phyloP scores from a whole-genome alignment of 2,113 vertebrate genomes.

The Strigops habroptila region DNA sequence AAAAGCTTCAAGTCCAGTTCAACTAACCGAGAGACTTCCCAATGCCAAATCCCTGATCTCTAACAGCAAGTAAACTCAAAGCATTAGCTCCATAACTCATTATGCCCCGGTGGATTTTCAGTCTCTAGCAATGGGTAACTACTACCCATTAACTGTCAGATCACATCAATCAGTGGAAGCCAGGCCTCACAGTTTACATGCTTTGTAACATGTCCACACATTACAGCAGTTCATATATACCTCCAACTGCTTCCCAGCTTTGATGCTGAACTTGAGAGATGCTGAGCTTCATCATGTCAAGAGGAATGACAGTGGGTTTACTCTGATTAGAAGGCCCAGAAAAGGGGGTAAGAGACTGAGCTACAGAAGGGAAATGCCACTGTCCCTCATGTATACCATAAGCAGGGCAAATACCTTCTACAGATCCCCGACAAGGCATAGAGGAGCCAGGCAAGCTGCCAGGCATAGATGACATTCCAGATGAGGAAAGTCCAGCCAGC shows the following conservation, averaged over 20 bases:
- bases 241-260: not conserved
- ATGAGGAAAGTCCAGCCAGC: constrained; percentile 61
- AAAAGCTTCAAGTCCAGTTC: not conserved
- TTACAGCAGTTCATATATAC: not conserved
- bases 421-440: constrained; percentile 39
- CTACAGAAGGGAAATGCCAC: not conserved
- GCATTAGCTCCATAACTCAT: not conserved
- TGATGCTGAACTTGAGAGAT: not conserved
- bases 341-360: not conserved
- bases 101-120: not conserved
- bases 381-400: not conserved
- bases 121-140: not conserved
- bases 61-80: not conserved
- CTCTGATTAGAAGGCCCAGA: not conserved
- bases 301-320: not conserved
- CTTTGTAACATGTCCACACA: not conserved
- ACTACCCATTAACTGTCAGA: not conserved
- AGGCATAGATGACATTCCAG: constrained; percentile 59
- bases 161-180: accelerated
- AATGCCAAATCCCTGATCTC: not conserved
- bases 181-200: not conserved
- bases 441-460: constrained; percentile 61
- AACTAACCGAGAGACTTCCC: not conserved
- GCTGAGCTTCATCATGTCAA: not conserved
- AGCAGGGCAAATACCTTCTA: constrained; percentile 23